These are phyloP conservation scores for Phasia obesa DNA, from an alignment of 2,888 invertebrate genomes.

Conservation along the genomic window DNA sequence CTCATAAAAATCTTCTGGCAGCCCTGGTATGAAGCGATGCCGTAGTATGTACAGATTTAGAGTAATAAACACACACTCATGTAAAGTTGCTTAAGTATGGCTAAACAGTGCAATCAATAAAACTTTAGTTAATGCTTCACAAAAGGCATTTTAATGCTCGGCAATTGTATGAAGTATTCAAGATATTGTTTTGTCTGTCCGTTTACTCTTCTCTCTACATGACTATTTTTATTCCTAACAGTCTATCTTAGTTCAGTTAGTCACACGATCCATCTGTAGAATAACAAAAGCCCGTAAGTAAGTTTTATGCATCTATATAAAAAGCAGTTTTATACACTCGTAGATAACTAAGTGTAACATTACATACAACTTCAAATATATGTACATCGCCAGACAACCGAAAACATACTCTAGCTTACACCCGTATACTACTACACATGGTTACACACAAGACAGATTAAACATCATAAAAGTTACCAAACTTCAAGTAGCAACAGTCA, in stretches of 20 bases:
- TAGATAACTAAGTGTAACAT: not conserved
- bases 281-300: no score
- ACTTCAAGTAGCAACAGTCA: slow-evolving; percentile 56
- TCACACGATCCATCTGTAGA: not conserved
- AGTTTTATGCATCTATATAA: slow-evolving; percentile 14
- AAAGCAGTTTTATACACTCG: not conserved
- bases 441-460: slow-evolving; percentile 52
- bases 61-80: no score
- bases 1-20: no score
- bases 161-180: no score
- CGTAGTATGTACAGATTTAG: no score
- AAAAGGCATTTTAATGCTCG: no score
- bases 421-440: slow-evolving; percentile 3
- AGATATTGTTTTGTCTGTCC: not conserved
- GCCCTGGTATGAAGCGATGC: no score
- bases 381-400: not conserved
- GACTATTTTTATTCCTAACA: not conserved
- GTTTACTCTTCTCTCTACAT: not conserved
- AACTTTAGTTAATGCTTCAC: no score
- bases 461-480: slow-evolving; percentile 65
- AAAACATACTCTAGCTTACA: not conserved
- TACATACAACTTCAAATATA: not conserved
- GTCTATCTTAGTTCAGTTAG: not conserved
- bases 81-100: no score
- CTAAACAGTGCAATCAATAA: no score